These are phyloP conservation scores for Echinarachnius parma DNA, from an alignment of 53 echinoderm and acorn worm species.

Conservation along the genomic window DNA sequence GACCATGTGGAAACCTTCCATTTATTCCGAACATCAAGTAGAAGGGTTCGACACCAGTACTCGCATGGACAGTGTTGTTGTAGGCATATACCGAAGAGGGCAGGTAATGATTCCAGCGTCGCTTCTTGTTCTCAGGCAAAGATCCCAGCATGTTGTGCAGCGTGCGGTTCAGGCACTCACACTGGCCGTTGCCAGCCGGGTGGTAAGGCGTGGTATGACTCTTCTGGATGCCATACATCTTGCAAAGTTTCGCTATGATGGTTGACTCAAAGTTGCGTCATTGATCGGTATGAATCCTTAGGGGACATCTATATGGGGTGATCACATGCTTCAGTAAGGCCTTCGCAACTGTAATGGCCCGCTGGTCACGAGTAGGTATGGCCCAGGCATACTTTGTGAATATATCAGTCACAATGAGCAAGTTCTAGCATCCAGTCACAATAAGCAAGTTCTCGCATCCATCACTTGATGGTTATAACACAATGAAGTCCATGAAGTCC, in stretches of 20 bases:
- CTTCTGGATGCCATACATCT: constrained; percentile 1
- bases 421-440: too few relatives aligned
- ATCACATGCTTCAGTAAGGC: constrained; percentile 25
- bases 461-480: constrained; percentile 15
- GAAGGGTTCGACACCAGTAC: constrained; percentile 33
- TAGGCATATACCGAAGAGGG: neutral
- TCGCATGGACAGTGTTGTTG: neutral
- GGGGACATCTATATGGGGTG: constrained; percentile 26
- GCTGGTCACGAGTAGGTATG: constrained; percentile 15
- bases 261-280: constrained; percentile 32
- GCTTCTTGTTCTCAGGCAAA: constrained; percentile 18
- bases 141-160: constrained; percentile 33
- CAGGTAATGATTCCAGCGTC: constrained; percentile 14
- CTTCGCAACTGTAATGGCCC: constrained; percentile 24
- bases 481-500: constrained; percentile 24
- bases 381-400: constrained; percentile 41
- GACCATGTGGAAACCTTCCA: constrained; percentile 1
- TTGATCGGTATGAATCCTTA: constrained; percentile 34
- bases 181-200: neutral
- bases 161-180: constrained; percentile 14
- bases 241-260: constrained; percentile 30
- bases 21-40: constrained; percentile 47
- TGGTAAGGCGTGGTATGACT: neutral
- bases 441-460: constrained; percentile 28
- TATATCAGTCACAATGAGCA: constrained; percentile 27